Percentiles rank a stretch among this genome's conserved stretches.
Conservation (phyloP, 2,888 invertebrate genomes). For the Ischnus inquisitorius region DNA sequence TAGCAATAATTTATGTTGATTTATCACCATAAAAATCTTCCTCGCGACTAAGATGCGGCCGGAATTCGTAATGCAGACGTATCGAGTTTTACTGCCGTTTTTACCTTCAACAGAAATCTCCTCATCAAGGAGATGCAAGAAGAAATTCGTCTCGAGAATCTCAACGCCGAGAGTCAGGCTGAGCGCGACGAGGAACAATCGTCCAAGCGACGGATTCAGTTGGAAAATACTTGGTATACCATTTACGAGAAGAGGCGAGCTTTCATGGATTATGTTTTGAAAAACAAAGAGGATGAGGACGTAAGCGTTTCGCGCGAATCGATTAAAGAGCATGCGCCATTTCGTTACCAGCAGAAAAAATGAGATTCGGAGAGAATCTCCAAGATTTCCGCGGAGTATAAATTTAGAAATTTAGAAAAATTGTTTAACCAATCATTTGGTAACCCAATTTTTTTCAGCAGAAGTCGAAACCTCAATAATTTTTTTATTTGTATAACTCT, state of each 20-base stretch:
- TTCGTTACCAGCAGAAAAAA: not conserved
- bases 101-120: conserved; percentile 71
- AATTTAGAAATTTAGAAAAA: too few relatives aligned
- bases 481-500: too few relatives aligned
- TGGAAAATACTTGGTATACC: conserved; percentile 74
- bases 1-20: not conserved
- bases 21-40: not conserved
- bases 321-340: not conserved
- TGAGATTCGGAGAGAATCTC: too few relatives aligned
- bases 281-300: conserved; percentile 75
- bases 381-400: too few relatives aligned
- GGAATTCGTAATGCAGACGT: too few relatives aligned
- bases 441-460: too few relatives aligned
- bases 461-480: too few relatives aligned
- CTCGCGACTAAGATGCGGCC: not conserved
- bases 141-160: conserved; percentile 78
- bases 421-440: too few relatives aligned
- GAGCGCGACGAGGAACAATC: conserved; percentile 76
- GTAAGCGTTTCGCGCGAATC: conserved; percentile 71
- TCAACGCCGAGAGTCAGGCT: conserved; percentile 71
- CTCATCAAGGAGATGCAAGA: conserved; percentile 79
- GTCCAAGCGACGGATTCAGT: conserved; percentile 76
- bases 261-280: conserved; percentile 73
- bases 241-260: conserved; percentile 73
- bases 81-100: too few relatives aligned